phyloP scores from a whole-genome alignment of 2,888 invertebrate genomes.

The Hemaris fuciformis region DNA sequence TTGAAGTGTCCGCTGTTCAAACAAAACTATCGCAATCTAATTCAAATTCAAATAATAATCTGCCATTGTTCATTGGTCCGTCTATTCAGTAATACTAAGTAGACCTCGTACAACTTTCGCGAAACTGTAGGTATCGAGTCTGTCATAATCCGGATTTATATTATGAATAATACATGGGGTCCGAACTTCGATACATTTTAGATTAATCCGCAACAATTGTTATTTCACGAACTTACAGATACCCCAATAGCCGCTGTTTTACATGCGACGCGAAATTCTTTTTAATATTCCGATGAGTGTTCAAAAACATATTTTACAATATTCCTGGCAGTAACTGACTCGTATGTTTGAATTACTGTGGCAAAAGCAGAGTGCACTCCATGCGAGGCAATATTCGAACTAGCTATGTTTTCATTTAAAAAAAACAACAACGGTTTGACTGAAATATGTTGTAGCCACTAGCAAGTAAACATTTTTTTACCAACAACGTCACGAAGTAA shows the following conservation, averaged over 20 bases:
- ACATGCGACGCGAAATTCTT: slow-evolving; percentile 17
- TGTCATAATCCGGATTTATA: slow-evolving; percentile 37
- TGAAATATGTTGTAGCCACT: background rate
- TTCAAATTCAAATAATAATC: slow-evolving; percentile 9
- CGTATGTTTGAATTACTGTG: slow-evolving; percentile 42
- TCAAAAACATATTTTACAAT: slow-evolving; percentile 29
- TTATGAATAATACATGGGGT: slow-evolving; percentile 45
- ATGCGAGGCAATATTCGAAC: slow-evolving; percentile 19
- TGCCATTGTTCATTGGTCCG: background rate
- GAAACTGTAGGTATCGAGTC: slow-evolving; percentile 34
- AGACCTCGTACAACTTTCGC: slow-evolving; percentile 22
- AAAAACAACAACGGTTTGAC: slow-evolving; percentile 5
- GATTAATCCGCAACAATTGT: slow-evolving; percentile 38
- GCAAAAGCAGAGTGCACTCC: slow-evolving; percentile 32
- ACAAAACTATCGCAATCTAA: slow-evolving; percentile 2
- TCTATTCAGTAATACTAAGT: slow-evolving; percentile 13
- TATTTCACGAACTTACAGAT: slow-evolving; percentile 1
- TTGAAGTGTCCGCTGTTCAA: background rate
- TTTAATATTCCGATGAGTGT: slow-evolving; percentile 18
- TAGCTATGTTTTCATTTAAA: background rate
- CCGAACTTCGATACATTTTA: slow-evolving; percentile 38
- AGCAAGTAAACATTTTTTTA: slow-evolving; percentile 16
- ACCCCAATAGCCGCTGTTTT: slow-evolving; percentile 11
- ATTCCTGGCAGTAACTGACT: slow-evolving; percentile 31
- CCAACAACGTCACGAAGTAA: slow-evolving; percentile 52